Percentiles rank a stretch among this genome's conserved stretches.
Evolutionary conservation across 2,797 vertebrate genomes (phyloP).

Genomic region (Apodemus agrarius): DNA sequence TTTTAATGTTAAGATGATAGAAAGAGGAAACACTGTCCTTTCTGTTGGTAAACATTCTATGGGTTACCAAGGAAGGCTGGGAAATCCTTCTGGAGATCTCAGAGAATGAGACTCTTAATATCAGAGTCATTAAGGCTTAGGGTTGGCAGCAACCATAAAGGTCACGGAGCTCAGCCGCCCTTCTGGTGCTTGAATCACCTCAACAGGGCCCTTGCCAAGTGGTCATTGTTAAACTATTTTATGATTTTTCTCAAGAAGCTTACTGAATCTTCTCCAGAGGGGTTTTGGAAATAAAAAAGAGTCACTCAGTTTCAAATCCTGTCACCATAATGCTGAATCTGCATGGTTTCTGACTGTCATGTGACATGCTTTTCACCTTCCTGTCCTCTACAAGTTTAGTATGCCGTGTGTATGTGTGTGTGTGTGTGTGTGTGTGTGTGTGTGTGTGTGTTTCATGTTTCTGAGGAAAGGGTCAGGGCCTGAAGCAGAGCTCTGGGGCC

Average conservation of each 20-base stretch:
- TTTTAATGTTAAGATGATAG: conserved; percentile 54
- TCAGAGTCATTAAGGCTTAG: conserved; percentile 72
- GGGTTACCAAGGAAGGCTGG: conserved; percentile 63
- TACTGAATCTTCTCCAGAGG: conserved; percentile 71
- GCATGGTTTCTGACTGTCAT: conserved; percentile 64
- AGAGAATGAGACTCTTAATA: conserved; percentile 70
- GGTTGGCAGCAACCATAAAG: conserved; percentile 79
- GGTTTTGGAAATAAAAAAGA: conserved; percentile 49
- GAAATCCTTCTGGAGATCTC: conserved; percentile 63
- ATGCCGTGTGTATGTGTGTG: conserved; percentile 66
- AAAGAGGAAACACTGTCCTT: conserved; percentile 55
- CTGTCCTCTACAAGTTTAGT: conserved; percentile 57
- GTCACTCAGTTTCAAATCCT: conserved; percentile 59
- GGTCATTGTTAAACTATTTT: conserved; percentile 80
- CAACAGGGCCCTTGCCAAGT: conserved; percentile 68
- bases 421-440: conserved; percentile 71
- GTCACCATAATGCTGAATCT: conserved; percentile 52
- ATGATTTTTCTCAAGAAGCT: conserved; percentile 73
- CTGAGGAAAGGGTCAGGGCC: conserved; percentile 42
- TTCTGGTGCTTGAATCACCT: conserved; percentile 80
- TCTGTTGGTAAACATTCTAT: conserved; percentile 61
- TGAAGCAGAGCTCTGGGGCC: neutral
- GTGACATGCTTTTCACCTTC: conserved; percentile 49
- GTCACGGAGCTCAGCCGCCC: conserved; percentile 75
- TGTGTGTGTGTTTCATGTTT: conserved; percentile 70